These are phyloP conservation scores for Candoia aspera DNA, from an alignment of 2,113 vertebrate genomes.

Conservation along the genomic window DNA sequence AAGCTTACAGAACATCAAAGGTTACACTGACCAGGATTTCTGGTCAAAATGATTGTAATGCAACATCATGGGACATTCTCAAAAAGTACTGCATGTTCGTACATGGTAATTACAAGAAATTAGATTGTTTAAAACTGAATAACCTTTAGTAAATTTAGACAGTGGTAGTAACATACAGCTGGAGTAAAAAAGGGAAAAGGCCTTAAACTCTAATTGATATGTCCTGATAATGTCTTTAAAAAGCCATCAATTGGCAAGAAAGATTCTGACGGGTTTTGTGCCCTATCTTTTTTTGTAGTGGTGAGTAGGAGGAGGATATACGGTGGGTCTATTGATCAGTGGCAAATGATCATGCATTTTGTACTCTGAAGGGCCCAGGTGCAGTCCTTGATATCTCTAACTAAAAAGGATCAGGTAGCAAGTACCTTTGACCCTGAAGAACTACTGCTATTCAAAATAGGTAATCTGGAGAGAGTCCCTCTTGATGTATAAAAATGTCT, in stretches of 20 bases:
- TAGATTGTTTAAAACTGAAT: neutral
- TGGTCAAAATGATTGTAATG: slow-evolving; percentile 2
- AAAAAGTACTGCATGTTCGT: slow-evolving; percentile 18
- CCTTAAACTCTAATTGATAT: slow-evolving; percentile 6
- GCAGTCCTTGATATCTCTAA: neutral
- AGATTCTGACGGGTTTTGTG: neutral
- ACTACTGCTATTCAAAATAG: neutral
- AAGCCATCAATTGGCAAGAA: slow-evolving; percentile 11
- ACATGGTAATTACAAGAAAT: neutral
- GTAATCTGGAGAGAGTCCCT: neutral
- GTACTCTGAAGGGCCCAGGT: neutral
- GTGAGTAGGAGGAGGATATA: neutral
- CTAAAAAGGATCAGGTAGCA: neutral
- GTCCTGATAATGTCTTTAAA: slow-evolving; percentile 4
- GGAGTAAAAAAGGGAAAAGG: slow-evolving; percentile 30
- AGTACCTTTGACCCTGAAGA: neutral
- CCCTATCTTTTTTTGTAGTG: neutral
- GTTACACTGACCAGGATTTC: slow-evolving; percentile 32
- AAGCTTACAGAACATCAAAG: slow-evolving; percentile 19
- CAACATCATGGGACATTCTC: slow-evolving; percentile 20
- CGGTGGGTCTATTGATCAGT: neutral
- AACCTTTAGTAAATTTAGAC: slow-evolving; percentile 9
- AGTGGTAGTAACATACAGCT: neutral
- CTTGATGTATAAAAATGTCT: neutral
- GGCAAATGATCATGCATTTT: neutral